phyloP scores from a whole-genome alignment of 2,797 vertebrate genomes.

The Dermochelys coriacea region DNA sequence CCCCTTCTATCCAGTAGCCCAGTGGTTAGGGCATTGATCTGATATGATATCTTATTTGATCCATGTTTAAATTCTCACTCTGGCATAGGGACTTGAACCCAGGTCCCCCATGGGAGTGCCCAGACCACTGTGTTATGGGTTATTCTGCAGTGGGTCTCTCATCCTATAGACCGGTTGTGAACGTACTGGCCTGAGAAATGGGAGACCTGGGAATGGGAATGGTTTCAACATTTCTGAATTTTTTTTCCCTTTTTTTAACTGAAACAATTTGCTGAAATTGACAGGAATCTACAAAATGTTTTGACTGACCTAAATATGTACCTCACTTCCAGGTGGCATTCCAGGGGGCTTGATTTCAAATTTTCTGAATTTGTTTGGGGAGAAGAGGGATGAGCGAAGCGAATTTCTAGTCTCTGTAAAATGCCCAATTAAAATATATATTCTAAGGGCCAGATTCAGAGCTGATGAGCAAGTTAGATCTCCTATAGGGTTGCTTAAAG shows the following conservation, averaged over 20 bases:
- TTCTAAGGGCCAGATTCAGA: neutral
- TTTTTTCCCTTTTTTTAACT: neutral
- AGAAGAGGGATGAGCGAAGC: neutral
- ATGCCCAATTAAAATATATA: neutral
- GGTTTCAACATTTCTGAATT: neutral
- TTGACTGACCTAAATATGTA: neutral
- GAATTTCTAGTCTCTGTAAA: neutral
- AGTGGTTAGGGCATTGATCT: neutral
- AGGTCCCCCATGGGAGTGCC: neutral
- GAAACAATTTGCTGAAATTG: neutral
- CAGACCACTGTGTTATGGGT: neutral
- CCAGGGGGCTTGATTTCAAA: neutral
- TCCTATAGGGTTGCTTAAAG: neutral
- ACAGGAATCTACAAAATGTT: neutral
- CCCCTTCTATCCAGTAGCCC: neutral
- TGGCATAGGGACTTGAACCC: neutral
- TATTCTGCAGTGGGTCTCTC: neutral
- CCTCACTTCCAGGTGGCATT: neutral
- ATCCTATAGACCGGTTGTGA: neutral
- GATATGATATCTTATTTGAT: neutral
- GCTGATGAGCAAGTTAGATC: neutral
- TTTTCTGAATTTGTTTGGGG: neutral
- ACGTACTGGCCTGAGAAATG: neutral
- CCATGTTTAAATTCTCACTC: neutral
- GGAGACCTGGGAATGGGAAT: neutral